Percentiles rank a stretch among this genome's conserved stretches.
Evolutionary conservation across 2,797 vertebrate genomes (phyloP).

Genomic region (Eulemur coronatus): DNA sequence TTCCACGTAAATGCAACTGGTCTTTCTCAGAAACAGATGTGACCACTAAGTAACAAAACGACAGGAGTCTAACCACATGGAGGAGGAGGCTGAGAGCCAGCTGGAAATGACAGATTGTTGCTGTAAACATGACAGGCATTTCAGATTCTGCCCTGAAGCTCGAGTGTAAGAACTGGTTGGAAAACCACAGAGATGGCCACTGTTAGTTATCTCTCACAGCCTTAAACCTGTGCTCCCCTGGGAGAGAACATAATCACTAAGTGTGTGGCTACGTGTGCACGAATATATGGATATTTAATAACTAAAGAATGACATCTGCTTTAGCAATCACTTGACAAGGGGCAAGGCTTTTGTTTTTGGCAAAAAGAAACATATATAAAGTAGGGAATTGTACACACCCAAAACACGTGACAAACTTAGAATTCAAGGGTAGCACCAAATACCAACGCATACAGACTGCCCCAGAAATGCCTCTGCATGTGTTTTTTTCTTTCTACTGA

Average conservation of each 20-base stretch:
- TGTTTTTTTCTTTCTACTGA: background rate
- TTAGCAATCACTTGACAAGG: constrained; percentile 55
- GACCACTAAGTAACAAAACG: background rate
- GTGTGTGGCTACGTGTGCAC: background rate
- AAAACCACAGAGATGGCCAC: background rate
- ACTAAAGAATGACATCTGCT: constrained; percentile 25
- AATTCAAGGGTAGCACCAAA: constrained; percentile 65
- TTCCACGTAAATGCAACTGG: background rate
- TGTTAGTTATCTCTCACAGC: background rate
- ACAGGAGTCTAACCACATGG: background rate
- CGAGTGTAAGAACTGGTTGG: background rate
- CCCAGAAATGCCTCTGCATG: background rate
- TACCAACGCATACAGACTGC: constrained; percentile 34
- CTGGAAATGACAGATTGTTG: background rate
- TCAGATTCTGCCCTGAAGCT: background rate
- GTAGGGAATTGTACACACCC: constrained; percentile 44
- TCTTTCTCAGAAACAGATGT: background rate
- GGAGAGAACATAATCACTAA: constrained; percentile 52
- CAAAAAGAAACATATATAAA: constrained; percentile 66
- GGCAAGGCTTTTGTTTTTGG: constrained; percentile 77
- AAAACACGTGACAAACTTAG: constrained; percentile 57
- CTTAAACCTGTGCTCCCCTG: constrained; percentile 52
- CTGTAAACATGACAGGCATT: background rate
- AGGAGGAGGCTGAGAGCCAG: background rate
- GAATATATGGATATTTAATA: background rate